Conservation (phyloP, 2,888 invertebrate genomes). For the Drosophila stalkeri region DNA sequence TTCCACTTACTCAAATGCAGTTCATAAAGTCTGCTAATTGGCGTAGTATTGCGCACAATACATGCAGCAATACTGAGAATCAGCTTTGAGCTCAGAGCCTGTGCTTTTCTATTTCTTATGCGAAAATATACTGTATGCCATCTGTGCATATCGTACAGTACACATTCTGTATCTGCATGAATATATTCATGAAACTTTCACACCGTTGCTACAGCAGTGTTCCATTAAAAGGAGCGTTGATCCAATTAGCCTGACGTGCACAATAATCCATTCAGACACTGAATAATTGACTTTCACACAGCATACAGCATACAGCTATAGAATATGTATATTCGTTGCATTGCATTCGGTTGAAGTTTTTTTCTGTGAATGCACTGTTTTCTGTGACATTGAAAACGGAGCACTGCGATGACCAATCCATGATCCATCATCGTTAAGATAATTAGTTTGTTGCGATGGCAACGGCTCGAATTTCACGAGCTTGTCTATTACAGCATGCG, state of each 20-base stretch:
- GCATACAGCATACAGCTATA: background rate
- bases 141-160: background rate
- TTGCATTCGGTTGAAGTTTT: background rate
- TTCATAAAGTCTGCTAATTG: conserved; percentile 12
- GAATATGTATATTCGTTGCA: background rate
- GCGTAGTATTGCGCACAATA: background rate
- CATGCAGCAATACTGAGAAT: background rate
- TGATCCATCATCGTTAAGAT: conserved; percentile 28
- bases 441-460: conserved; percentile 49
- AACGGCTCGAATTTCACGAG: background rate
- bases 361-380: background rate
- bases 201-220: conserved; percentile 4
- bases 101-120: background rate
- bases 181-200: conserved; percentile 3
- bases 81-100: background rate
- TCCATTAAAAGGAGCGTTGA: conserved; percentile 11
- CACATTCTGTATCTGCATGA: background rate
- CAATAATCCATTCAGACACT: conserved; percentile 17
- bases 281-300: conserved; percentile 27
- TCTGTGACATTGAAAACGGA: background rate
- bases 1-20: conserved; percentile 10
- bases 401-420: background rate
- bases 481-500: conserved; percentile 23
- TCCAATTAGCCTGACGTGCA: conserved; percentile 26
- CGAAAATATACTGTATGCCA: conserved; percentile 4